These are phyloP conservation scores for Cyaniris semiargus DNA, from an alignment of 2,888 invertebrate genomes.

Conservation along the genomic window DNA sequence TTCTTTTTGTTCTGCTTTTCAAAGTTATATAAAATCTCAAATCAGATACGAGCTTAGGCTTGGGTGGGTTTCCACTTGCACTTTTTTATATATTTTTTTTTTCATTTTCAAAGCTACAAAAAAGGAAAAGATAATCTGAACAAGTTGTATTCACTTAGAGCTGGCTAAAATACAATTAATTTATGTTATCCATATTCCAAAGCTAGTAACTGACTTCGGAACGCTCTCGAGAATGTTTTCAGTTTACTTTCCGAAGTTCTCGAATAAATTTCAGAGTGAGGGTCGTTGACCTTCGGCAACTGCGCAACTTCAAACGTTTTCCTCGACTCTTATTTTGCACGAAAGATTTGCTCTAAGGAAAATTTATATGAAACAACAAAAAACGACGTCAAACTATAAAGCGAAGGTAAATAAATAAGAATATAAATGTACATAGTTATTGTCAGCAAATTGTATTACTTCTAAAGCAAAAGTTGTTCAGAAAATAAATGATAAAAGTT, in stretches of 20 bases:
- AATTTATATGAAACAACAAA: neutral
- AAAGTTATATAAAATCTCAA: neutral
- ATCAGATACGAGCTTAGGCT: neutral
- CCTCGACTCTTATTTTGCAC: neutral
- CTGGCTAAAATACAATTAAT: neutral
- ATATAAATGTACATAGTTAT: neutral
- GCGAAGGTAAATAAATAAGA: neutral
- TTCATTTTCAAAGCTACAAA: neutral
- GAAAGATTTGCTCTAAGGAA: neutral
- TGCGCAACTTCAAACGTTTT: conserved; percentile 13
- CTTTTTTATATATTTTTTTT: neutral
- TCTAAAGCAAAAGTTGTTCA: neutral
- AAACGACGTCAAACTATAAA: neutral
- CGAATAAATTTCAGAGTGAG: conserved; percentile 26
- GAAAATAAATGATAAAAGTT: neutral
- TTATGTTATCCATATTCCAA: conserved; percentile 6
- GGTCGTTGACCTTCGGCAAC: conserved; percentile 20
- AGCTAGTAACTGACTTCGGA: neutral
- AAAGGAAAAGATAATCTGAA: neutral
- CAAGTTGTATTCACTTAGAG: neutral
- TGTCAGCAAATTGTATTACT: neutral
- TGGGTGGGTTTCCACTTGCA: no score
- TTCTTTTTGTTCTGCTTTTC: neutral
- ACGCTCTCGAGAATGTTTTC: conserved; percentile 19
- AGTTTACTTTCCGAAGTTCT: conserved; percentile 27